phyloP scores from a whole-genome alignment of 2,113 vertebrate genomes.

The Perca schrenkii region DNA sequence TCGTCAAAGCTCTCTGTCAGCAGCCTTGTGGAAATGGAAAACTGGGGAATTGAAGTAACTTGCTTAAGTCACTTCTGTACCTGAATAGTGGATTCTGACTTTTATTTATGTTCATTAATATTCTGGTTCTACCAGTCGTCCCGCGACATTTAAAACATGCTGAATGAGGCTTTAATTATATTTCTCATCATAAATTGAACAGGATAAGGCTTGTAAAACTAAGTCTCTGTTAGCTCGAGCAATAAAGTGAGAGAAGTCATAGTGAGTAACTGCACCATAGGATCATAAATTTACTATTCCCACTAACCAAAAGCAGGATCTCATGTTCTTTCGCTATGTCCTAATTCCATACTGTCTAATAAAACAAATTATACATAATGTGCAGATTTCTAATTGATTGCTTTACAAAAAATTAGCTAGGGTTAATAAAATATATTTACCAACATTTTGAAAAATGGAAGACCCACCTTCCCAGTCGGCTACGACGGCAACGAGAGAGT shows the following conservation, averaged over 20 bases:
- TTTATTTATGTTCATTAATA: slow-evolving; percentile 61
- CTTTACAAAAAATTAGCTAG: not conserved
- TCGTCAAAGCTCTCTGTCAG: slow-evolving; percentile 48
- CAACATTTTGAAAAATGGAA: too few species aligned
- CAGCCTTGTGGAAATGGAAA: slow-evolving; percentile 42
- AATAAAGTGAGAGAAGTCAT: slow-evolving; percentile 28
- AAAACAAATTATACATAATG: not conserved
- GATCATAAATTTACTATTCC: slow-evolving; percentile 18
- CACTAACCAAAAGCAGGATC: not conserved
- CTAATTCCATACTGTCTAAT: not conserved
- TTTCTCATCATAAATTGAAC: slow-evolving; percentile 48
- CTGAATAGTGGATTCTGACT: slow-evolving; percentile 46
- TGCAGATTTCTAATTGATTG: not conserved
- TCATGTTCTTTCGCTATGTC: not conserved
- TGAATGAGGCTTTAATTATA: slow-evolving; percentile 64
- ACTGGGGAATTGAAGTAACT: slow-evolving; percentile 8
- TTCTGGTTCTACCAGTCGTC: slow-evolving; percentile 35
- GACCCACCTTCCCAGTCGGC: too few species aligned
- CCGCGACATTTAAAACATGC: slow-evolving; percentile 62
- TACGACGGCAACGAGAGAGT: too few species aligned
- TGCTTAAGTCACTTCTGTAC: not conserved
- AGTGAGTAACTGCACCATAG: slow-evolving; percentile 14
- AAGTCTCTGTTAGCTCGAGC: slow-evolving; percentile 17
- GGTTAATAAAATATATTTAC: not conserved
- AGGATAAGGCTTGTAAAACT: slow-evolving; percentile 38